A percentile compares a stretch with the other conserved stretches of the same genome.
phyloP scores from a whole-genome alignment of 1,140 invertebrate genomes.

The Panagrolaimus sp. region DNA sequence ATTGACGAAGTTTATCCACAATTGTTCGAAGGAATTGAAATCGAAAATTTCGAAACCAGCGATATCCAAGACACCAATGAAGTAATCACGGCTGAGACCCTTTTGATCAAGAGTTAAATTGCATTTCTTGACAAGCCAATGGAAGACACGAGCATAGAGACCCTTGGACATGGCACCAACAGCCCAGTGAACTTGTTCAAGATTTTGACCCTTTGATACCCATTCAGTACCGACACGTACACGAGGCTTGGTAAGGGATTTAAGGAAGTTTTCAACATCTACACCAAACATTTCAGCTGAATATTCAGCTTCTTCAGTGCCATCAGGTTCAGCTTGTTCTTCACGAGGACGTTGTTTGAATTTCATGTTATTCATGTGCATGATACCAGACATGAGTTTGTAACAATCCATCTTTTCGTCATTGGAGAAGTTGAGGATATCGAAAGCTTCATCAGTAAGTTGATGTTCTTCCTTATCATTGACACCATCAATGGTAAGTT shows the following conservation, averaged over 20 bases:
- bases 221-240: constrained; percentile 66
- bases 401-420: constrained; percentile 93
- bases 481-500: constrained; percentile 86
- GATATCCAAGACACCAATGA: constrained; percentile 95
- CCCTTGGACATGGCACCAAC: constrained; percentile 67
- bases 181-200: constrained; percentile 69
- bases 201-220: constrained; percentile 69
- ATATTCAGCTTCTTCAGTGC: constrained; percentile 68
- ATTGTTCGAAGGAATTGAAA: constrained; percentile 97
- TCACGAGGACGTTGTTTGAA: constrained; percentile 99
- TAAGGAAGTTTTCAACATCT: constrained; percentile 65
- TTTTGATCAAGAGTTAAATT: constrained; percentile 72
- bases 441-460: constrained; percentile 92
- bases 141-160: constrained; percentile 66
- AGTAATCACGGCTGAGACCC: constrained; percentile 71
- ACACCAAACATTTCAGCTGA: constrained; percentile 65
- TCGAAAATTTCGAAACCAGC: constrained; percentile 99
- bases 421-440: constrained; percentile 90
- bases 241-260: constrained; percentile 66
- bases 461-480: constrained; percentile 80
- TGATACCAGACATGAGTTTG: constrained; percentile 89
- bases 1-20: constrained; percentile 99
- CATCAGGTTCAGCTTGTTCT: constrained; percentile 97
- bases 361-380: constrained; percentile 87
- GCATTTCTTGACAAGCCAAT: constrained; percentile 65